Percentiles rank a stretch among this genome's conserved stretches.
Conservation (phyloP, 2,888 invertebrate species). For the Dryocosmus kuriphilus region DNA sequence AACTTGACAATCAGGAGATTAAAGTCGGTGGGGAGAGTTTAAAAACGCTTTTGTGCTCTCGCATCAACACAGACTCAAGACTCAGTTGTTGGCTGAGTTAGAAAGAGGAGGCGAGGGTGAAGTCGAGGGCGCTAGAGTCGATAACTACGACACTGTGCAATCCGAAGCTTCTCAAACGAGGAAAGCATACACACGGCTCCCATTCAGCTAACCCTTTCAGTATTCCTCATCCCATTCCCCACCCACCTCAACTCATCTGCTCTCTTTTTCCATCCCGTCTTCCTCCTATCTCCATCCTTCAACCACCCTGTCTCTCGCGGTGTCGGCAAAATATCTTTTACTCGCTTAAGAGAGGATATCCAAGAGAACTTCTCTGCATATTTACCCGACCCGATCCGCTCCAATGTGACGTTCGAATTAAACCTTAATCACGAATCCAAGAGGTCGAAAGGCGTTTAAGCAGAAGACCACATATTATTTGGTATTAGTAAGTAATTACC, state of each 20-base stretch:
- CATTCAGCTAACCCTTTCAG: slow-evolving; percentile 74
- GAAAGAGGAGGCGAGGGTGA: background rate
- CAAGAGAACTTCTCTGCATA: slow-evolving; percentile 42
- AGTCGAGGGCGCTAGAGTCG: slow-evolving; percentile 3
- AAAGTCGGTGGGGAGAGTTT: slow-evolving; percentile 24
- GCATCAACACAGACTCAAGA: slow-evolving; percentile 34
- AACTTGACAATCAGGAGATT: slow-evolving; percentile 4
- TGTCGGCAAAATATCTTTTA: slow-evolving; percentile 63
- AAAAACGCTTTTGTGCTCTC: slow-evolving; percentile 28
- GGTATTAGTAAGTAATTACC: too few species aligned
- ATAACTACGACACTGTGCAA: slow-evolving; percentile 61
- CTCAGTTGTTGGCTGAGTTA: background rate
- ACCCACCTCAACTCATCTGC: slow-evolving; percentile 47
- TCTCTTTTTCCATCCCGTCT: slow-evolving; percentile 52
- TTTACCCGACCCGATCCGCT: too few species aligned
- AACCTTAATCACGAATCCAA: background rate
- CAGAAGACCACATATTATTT: background rate
- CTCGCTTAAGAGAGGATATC: slow-evolving; percentile 57
- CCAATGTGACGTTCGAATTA: slow-evolving; percentile 43
- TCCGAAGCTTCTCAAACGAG: slow-evolving; percentile 71
- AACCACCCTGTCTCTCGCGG: slow-evolving; percentile 57
- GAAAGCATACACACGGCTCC: slow-evolving; percentile 71
- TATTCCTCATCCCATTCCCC: slow-evolving; percentile 41
- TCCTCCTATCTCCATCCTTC: slow-evolving; percentile 54
- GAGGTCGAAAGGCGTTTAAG: background rate